A percentile compares a stretch with the other conserved stretches of the same genome.
Conservation (phyloP, 2,888 invertebrate species). For the Mythimna vitellina region DNA sequence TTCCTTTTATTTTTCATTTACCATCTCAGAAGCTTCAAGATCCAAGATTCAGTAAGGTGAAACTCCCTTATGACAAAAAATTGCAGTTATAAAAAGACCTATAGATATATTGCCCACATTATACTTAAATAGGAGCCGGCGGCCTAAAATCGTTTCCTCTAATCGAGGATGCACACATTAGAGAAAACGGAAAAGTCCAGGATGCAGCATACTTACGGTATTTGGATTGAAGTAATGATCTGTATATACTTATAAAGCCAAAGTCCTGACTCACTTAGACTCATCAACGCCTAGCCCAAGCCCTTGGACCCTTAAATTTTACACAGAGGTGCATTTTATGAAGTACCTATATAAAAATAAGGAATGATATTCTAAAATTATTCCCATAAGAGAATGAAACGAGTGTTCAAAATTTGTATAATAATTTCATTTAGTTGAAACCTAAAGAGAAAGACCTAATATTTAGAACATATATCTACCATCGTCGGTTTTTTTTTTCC, state of each 20-base stretch:
- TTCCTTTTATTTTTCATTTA: constrained; percentile 80
- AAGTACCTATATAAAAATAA: no score
- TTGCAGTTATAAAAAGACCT: constrained; percentile 61
- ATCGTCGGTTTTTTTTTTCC: no score
- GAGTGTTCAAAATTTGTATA: no score
- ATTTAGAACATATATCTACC: background rate
- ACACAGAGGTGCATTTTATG: no score
- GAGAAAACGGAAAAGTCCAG: constrained; percentile 4
- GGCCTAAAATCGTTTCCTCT: constrained; percentile 34
- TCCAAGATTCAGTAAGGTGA: constrained; percentile 71
- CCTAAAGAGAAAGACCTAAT: background rate
- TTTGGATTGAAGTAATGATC: background rate
- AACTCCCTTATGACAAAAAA: constrained; percentile 69
- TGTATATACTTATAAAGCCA: no score
- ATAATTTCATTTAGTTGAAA: no score
- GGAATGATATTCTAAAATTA: no score
- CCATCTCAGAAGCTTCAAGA: constrained; percentile 72
- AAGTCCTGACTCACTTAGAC: no score
- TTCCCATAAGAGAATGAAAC: no score
- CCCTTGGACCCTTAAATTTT: no score
- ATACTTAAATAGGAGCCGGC: constrained; percentile 1
- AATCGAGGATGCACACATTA: constrained; percentile 33
- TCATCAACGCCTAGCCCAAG: no score
- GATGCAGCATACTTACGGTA: background rate
- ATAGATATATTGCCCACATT: constrained; percentile 41